Evolutionary conservation across 1,140 invertebrate genomes (phyloP), one percentile per base, ranked within the genome.

Genomic region (Venustaconcha ellipsiformis): DNA sequence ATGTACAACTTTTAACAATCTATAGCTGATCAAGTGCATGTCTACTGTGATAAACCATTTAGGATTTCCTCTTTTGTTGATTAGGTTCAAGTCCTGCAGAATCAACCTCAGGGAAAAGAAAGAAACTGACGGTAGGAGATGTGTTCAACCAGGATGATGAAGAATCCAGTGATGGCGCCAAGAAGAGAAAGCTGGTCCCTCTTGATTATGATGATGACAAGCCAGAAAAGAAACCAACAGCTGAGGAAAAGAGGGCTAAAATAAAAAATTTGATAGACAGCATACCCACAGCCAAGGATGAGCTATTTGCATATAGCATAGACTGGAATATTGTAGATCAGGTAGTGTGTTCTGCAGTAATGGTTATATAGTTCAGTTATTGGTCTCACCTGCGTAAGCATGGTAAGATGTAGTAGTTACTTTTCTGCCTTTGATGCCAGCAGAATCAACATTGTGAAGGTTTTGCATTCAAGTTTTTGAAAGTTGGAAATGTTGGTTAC

Each of bases 211-310:
- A 93, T 70, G 92, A 93, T 37, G 87, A 84, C 63, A 83, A 81
- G 60, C 67, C 71, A 14, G 80, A 80, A 15, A 93, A 87, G 90
- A 88, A 86, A 73, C 70, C 83, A 67, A 85, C 86, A 58, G 84
- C 86, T 26, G 97, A 99, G 90, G 98, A 99, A 89, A 99, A 99
- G 89, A 92, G 96, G 66, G 96, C 96, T 84, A 94, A 97, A 88
- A 98, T 99, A 82, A 99, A 99, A 92, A 95, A 95, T 72, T 93
- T 99, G 75, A 99, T 99, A 86, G 97, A 99, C 89, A 97, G 96
- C 91, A 99, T 99, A 89, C 98, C 98, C 67, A 99, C 97, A 63
- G 96, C 96, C 87, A 99, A 99, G 91, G 95, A 95, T 78, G 96
- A 97, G 83, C 92, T 99, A 63, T 99, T 99, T 91, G 95, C 94